These are phyloP conservation scores for Puntigrus tetrazona DNA, from an alignment of 2,113 vertebrate genomes.

Conservation along the genomic window DNA sequence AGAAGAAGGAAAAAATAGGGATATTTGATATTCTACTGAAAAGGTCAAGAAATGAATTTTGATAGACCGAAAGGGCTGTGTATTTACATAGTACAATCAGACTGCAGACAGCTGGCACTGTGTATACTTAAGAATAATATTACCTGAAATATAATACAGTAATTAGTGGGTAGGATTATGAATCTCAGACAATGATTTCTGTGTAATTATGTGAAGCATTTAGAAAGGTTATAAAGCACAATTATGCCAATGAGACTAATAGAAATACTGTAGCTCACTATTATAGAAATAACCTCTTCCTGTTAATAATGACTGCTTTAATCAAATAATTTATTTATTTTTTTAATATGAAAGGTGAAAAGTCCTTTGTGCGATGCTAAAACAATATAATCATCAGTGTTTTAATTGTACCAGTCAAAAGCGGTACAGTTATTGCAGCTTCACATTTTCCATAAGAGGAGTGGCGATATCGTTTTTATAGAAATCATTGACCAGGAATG, in stretches of 20 bases:
- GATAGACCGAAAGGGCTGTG: neutral
- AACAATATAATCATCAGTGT: neutral
- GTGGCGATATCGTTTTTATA: neutral
- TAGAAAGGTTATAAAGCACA: slow-evolving; percentile 1
- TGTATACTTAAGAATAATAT: slow-evolving; percentile 17
- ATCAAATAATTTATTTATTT: neutral
- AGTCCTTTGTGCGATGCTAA: neutral
- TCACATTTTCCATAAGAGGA: neutral
- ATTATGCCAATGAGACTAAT: neutral
- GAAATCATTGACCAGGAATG: neutral
- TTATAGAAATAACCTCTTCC: neutral
- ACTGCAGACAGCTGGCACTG: neutral
- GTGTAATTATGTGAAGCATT: slow-evolving; percentile 15
- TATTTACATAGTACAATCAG: neutral
- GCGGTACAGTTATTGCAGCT: neutral
- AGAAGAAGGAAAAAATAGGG: neutral
- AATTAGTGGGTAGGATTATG: neutral
- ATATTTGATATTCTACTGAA: slow-evolving; percentile 14
- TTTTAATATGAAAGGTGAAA: neutral
- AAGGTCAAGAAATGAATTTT: slow-evolving; percentile 41
- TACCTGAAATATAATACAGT: slow-evolving; percentile 27
- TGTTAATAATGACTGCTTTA: slow-evolving; percentile 10
- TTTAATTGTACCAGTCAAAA: neutral
- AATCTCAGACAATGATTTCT: neutral
- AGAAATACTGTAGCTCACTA: neutral